Evolutionary conservation across 2,888 invertebrate genomes (phyloP), one percentile per base, ranked within the genome.

Genomic region (Zonitis immaculata): DNA sequence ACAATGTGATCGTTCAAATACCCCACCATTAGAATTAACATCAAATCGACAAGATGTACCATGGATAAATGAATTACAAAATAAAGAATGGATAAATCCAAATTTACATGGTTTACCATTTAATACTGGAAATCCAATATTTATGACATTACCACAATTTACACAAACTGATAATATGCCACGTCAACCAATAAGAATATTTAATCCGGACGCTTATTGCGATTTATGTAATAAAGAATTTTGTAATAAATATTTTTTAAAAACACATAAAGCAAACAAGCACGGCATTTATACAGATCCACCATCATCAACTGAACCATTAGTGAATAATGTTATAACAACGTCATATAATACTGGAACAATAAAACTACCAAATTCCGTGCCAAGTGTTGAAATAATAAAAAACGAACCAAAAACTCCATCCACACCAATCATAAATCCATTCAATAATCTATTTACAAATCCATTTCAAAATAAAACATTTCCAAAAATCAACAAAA

Each of bases 201-300:
- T 96, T 75, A 96, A 97, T 77, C 94, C 91, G 1, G 97, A 97
- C 76, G 95, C 96, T 70, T 95, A 94, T 75, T 97, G 97, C 74
- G 95, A 95, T 74, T 95, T 97, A 60, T 97, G 97, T 78, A 96
- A 97, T 79, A 97, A 97, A 77, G 96, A 98, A 78, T 79, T 99
- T 65, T 99, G 98, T 80, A 99, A 99, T 80, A 99, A 99, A 77
- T 99, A 99, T 75, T 99, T 99, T 77, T 93, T 99, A 89, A 95
- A 97, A 75, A 98, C 97, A 1, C 99, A 99, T 79, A 77, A 97
- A 96, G 94, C 89, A 95, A 73, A 88, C 96, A 73, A 97, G 93
- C 99, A 95, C 76, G 94, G 94, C 42, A 95, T 95, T 66, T 92
- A 93, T 72, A 88, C 95, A 46, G 93, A 94, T 60, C 70, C 69